These are phyloP conservation scores for Myopa tessellatipennis DNA, from an alignment of 2,888 invertebrate genomes.

Conservation along the genomic window DNA sequence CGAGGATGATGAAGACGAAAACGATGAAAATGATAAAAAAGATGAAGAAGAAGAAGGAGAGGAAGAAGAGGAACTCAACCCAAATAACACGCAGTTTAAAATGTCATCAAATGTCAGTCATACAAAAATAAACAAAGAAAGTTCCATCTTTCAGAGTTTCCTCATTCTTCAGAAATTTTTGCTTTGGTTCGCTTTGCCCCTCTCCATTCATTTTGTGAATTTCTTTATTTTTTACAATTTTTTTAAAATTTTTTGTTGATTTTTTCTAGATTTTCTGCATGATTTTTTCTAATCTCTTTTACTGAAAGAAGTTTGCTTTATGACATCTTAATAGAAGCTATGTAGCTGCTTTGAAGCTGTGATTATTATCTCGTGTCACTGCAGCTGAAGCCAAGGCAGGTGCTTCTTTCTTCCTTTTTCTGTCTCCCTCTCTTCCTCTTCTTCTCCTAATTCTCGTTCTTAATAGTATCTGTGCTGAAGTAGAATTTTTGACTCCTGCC, in stretches of 20 bases:
- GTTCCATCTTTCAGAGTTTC: slow-evolving; percentile 29
- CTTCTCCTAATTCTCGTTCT: too few relatives aligned
- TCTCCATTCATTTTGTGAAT: slow-evolving; percentile 12
- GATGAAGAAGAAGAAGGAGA: neutral
- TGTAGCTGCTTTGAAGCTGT: slow-evolving; percentile 40
- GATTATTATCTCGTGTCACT: slow-evolving; percentile 44
- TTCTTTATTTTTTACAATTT: slow-evolving; percentile 22
- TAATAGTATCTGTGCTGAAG: neutral
- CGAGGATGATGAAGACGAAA: neutral
- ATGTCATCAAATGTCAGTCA: slow-evolving; percentile 47
- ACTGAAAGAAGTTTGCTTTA: slow-evolving; percentile 40
- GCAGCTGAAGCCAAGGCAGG: neutral
- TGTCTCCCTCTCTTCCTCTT: too few relatives aligned
- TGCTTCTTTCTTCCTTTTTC: neutral
- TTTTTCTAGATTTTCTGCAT: slow-evolving; percentile 16
- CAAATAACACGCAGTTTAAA: slow-evolving; percentile 27
- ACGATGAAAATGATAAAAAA: neutral
- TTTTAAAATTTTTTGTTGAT: slow-evolving; percentile 10
- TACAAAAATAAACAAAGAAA: slow-evolving; percentile 37
- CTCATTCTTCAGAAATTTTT: neutral
- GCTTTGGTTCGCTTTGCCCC: neutral
- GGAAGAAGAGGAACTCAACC: neutral
- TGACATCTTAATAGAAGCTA: slow-evolving; percentile 44
- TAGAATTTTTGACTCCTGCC: slow-evolving; percentile 18
- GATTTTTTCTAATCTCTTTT: neutral